Percentiles rank a stretch among this genome's conserved stretches.
Evolutionary conservation across 2,888 invertebrate species (phyloP).

Genomic region (Pristionchus arcanus): DNA sequence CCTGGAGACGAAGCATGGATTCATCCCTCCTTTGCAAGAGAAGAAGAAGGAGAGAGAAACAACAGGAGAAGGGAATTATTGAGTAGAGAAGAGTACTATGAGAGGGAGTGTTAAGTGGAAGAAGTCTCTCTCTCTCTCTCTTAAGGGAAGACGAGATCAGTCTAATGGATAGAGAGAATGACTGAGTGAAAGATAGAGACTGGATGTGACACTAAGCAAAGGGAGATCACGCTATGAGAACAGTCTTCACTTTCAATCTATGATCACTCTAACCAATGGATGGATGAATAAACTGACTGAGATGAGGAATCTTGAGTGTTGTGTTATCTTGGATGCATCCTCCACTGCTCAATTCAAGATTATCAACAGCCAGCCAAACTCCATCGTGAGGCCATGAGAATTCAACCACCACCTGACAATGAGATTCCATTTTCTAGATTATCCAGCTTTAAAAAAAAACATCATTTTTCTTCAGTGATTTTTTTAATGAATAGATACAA

Average conservation of each 20-base stretch:
- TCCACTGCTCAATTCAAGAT: slow-evolving; percentile 57
- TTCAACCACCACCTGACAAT: slow-evolving; percentile 56
- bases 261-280: no score
- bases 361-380: slow-evolving; percentile 57
- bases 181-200: neutral
- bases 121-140: neutral
- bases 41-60: neutral
- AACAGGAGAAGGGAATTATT: slow-evolving; percentile 13
- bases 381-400: slow-evolving; percentile 57
- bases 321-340: slow-evolving; percentile 55
- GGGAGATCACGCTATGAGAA: slow-evolving; percentile 9
- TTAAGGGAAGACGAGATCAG: neutral
- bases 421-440: no score
- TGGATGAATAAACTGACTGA: neutral
- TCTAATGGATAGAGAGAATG: slow-evolving; percentile 26
- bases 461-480: neutral
- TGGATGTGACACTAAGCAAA: neutral
- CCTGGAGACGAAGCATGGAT: neutral
- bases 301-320: slow-evolving; percentile 35
- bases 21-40: neutral
- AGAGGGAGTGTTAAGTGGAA: slow-evolving; percentile 17
- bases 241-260: neutral
- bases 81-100: slow-evolving; percentile 19
- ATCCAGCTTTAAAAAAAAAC: no score
- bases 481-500: no score